Evolutionary conservation across 1,140 invertebrate species (phyloP), one percentile per base, ranked within the genome.

Genomic region (Lamellibrachia luymesi): DNA sequence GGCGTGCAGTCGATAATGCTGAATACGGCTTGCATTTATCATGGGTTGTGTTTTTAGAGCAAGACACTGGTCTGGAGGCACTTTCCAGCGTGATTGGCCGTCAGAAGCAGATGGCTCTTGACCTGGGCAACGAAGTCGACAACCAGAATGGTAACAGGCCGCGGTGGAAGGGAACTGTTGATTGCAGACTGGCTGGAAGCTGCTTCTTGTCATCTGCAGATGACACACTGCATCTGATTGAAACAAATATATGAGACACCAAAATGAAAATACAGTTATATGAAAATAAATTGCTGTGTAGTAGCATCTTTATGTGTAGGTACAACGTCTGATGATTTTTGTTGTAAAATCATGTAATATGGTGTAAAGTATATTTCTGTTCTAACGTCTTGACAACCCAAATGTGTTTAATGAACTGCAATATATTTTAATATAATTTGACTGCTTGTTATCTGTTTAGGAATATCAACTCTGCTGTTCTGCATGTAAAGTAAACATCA

Each of bases 121-220:
- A 97, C 91, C 98, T 98, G 94, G 97, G 97, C 50, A 97, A 97
- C 95, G 98, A 98, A 97, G 98, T 98, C 1, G 97, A 98, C 95
- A 95, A 97, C 94, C 98, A 98, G 94, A 98, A 98, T 97, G 98
- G 98, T 98, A 95, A 93, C 27, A 38, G 38, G 25, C 64, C 1
- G 64, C 64, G 13, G 64, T 22, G 64, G 64, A 10, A 10, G 64
- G 64, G 64, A 22, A 80, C 64, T 80, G 64, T 17, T 22, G 13
- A 80, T 22, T 10, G 64, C 64, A 80, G 64, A 80, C 64, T 22
- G 13, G 13, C 64, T 80, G 4, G 64, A 80, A 22, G 25, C 64
- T 22, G 64, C 64, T 4, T 0, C 13, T 8, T 22, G 17, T 8
- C 64, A 22, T 10, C 64, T 80, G 13, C 64, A 80, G 64, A 80